Evolutionary conservation across 2,113 vertebrate genomes (phyloP).

Genomic region (Mandrillus leucophaeus): DNA sequence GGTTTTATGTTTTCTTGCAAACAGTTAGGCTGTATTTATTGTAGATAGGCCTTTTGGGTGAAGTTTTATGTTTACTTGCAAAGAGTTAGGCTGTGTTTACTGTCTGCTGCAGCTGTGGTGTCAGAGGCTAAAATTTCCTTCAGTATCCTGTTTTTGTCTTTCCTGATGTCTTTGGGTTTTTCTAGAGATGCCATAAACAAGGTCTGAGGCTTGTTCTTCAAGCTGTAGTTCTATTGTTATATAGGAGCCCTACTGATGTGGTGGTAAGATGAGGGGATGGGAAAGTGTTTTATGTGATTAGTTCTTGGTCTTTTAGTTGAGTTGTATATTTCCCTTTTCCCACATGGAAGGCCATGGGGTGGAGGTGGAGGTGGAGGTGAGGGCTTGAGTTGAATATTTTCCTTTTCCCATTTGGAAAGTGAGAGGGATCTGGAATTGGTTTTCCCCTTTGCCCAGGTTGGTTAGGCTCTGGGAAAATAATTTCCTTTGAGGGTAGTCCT

Average conservation of each 20-base stretch:
- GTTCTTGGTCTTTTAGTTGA: neutral
- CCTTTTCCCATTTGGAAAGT: neutral
- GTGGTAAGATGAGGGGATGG: rapidly evolving
- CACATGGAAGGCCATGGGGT: neutral
- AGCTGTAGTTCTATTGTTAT: neutral
- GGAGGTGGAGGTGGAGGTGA: neutral
- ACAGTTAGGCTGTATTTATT: neutral
- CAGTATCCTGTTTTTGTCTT: neutral
- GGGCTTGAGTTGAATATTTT: neutral
- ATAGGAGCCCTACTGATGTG: rapidly evolving
- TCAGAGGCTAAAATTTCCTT: neutral
- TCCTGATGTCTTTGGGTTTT: neutral
- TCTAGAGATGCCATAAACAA: neutral
- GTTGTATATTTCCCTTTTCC: neutral
- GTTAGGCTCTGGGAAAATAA: neutral
- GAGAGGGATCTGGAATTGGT: neutral
- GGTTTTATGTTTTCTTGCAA: neutral
- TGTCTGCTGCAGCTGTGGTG: neutral
- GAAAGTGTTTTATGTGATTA: neutral
- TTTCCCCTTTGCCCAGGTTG: neutral
- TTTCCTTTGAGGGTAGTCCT: neutral
- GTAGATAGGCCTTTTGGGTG: neutral
- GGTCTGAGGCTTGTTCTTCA: neutral
- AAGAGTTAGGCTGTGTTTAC: neutral
- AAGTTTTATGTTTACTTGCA: neutral